Evolutionary conservation across 2,888 invertebrate genomes (phyloP).

Genomic region (Bombylius major): DNA sequence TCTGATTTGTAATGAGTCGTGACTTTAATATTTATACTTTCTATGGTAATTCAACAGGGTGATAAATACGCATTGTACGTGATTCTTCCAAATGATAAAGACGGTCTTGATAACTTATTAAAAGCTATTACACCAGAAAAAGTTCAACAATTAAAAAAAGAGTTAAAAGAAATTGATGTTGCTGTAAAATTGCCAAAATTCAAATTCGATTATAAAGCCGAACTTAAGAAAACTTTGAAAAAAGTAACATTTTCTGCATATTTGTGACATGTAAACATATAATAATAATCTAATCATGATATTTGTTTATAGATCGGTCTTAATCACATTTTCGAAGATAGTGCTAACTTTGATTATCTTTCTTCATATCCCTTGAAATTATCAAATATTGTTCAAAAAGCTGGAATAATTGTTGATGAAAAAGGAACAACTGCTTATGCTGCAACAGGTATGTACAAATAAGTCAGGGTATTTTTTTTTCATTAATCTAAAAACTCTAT

Average conservation of each 20-base stretch:
- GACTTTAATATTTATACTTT: slow-evolving; percentile 12
- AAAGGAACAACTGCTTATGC: slow-evolving; percentile 57
- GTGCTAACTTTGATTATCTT: too few relatives aligned
- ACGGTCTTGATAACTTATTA: slow-evolving; percentile 47
- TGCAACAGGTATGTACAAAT: slow-evolving; percentile 39
- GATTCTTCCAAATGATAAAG: slow-evolving; percentile 52
- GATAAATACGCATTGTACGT: slow-evolving; percentile 61
- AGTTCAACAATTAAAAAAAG: slow-evolving; percentile 44
- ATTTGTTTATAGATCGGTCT: too few relatives aligned
- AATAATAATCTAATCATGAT: too few relatives aligned
- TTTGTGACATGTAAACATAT: too few relatives aligned
- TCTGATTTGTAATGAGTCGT: too few relatives aligned
- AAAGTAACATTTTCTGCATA: too few relatives aligned
- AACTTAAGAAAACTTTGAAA: too few relatives aligned
- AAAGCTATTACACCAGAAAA: slow-evolving; percentile 42
- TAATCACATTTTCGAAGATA: too few relatives aligned
- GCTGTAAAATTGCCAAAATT: slow-evolving; percentile 60
- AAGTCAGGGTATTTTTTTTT: too few relatives aligned
- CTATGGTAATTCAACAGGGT: slow-evolving; percentile 41
- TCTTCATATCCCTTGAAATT: too few relatives aligned
- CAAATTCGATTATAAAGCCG: slow-evolving; percentile 42
- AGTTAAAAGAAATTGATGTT: slow-evolving; percentile 46
- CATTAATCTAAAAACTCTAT: too few relatives aligned
- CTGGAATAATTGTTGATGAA: slow-evolving; percentile 66
- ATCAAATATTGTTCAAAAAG: slow-evolving; percentile 53